Conservation (phyloP, 2,113 vertebrate genomes). For the Ochotona curzoniae region DNA sequence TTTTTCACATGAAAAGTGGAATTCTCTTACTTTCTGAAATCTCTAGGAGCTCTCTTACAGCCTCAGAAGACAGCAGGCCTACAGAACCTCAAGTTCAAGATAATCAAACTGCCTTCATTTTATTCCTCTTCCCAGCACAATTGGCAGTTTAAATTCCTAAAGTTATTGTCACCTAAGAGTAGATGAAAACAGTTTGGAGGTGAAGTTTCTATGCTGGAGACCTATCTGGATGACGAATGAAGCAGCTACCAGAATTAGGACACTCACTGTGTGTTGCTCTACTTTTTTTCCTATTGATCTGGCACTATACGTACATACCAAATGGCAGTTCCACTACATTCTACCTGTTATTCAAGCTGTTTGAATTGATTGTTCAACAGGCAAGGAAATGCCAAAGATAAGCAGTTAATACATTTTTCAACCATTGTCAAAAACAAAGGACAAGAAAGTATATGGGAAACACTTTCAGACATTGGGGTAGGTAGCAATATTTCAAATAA, state of each 20-base stretch:
- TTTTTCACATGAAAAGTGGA: conserved; percentile 20
- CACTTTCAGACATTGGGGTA: no score
- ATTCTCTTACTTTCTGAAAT: conserved; percentile 28
- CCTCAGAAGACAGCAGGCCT: background rate
- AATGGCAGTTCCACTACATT: background rate
- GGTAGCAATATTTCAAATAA: no score
- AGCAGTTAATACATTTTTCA: background rate
- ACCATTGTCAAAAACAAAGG: conserved; percentile 12
- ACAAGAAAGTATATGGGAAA: background rate
- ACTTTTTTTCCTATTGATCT: background rate
- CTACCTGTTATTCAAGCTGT: background rate
- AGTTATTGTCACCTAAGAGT: background rate
- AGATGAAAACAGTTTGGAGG: conserved; percentile 10
- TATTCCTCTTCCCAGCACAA: background rate
- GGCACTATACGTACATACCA: background rate
- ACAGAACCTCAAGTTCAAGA: background rate
- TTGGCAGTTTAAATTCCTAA: background rate
- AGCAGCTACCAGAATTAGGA: background rate
- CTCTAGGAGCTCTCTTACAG: conserved; percentile 3
- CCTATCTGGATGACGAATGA: background rate
- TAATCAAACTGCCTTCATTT: background rate
- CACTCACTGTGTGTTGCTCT: background rate
- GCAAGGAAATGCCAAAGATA: background rate
- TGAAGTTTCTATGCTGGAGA: background rate
- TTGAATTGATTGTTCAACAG: background rate